Evolutionary conservation across 2,797 vertebrate species (phyloP).

Genomic region (Delichon dasypus): DNA sequence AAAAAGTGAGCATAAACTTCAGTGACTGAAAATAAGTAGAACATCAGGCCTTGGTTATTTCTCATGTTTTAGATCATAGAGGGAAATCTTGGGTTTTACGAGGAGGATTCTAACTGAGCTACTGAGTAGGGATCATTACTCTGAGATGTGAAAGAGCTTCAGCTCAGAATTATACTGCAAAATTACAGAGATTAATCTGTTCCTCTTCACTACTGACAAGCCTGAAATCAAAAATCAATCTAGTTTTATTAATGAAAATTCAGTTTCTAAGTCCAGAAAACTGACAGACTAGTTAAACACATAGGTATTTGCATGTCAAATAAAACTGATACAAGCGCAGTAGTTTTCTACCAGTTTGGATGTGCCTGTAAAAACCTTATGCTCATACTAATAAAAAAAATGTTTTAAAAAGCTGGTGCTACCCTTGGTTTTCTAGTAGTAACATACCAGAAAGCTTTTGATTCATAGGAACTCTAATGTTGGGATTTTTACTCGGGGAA

Average conservation of each 20-base stretch:
- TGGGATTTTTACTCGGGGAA: not conserved
- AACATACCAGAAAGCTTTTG: not conserved
- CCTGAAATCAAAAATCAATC: not conserved
- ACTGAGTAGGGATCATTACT: not conserved
- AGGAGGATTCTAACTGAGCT: not conserved
- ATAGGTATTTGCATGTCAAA: not conserved
- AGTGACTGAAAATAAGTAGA: not conserved
- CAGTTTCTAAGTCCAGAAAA: not conserved
- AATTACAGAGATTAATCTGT: not conserved
- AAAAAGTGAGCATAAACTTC: not conserved
- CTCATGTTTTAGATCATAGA: not conserved
- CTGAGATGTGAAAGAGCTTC: not conserved
- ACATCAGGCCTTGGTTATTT: not conserved
- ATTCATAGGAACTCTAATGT: accelerated
- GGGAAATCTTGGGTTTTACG: not conserved
- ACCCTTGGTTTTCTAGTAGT: not conserved
- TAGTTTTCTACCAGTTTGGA: not conserved
- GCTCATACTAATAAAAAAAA: not conserved
- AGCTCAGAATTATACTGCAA: not conserved
- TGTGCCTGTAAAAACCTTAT: not conserved
- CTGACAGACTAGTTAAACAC: not conserved
- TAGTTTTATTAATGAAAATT: not conserved
- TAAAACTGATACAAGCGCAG: not conserved
- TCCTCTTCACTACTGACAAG: not conserved
- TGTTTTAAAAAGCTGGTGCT: not conserved